Evolutionary conservation across 2,113 vertebrate genomes (phyloP).

Genomic region (Tympanuchus pallidicinctus): DNA sequence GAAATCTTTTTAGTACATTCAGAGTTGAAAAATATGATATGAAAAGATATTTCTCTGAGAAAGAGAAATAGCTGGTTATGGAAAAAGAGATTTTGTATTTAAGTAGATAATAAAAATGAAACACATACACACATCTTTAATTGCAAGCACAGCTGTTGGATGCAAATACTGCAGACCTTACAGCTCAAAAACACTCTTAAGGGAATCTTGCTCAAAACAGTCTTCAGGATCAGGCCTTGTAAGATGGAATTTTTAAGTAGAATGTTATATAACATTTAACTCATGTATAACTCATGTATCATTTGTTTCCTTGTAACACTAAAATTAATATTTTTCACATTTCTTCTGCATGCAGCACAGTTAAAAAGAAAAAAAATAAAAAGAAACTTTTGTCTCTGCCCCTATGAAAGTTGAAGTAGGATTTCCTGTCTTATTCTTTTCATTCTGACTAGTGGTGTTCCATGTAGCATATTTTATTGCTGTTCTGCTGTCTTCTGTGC

Average conservation of each 20-base stretch:
- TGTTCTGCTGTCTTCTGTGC: constrained; percentile 62
- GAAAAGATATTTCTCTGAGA: constrained; percentile 26
- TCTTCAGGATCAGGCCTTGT: background rate
- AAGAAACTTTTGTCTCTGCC: constrained; percentile 55
- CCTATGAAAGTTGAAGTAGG: constrained; percentile 56
- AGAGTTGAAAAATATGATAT: background rate
- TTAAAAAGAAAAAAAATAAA: constrained; percentile 11
- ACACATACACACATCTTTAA: background rate
- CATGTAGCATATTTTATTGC: constrained; percentile 49
- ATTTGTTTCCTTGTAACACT: constrained; percentile 64
- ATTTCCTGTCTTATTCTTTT: constrained; percentile 69
- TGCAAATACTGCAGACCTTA: background rate
- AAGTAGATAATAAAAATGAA: background rate
- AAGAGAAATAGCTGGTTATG: background rate
- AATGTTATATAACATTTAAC: constrained; percentile 25
- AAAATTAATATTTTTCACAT: constrained; percentile 59
- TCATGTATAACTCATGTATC: constrained; percentile 59
- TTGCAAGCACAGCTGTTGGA: background rate
- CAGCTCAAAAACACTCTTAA: background rate
- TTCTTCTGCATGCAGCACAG: constrained; percentile 61
- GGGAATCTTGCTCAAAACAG: background rate
- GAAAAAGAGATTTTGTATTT: background rate
- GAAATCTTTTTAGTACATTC: background rate
- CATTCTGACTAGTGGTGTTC: constrained; percentile 51
- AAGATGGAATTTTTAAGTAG: constrained; percentile 66